A percentile compares a stretch with the other conserved stretches of the same genome.
These are phyloP conservation scores for Enteromius afrohamiltoni DNA, from an alignment of 2,797 vertebrate species.

Conservation along the genomic window DNA sequence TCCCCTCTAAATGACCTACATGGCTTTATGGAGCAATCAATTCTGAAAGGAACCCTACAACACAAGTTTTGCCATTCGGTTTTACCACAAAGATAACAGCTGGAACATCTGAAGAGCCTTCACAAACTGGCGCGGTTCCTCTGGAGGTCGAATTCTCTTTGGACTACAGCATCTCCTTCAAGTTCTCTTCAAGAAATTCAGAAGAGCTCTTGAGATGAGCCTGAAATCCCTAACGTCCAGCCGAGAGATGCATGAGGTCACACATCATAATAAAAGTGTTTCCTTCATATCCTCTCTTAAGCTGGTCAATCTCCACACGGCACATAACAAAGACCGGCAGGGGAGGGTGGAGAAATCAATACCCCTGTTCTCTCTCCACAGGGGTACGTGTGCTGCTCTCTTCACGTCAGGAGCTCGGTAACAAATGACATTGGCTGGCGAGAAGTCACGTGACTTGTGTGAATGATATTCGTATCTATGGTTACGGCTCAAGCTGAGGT, in stretches of 20 bases:
- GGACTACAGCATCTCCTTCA: background rate
- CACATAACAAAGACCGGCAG: conserved; percentile 46
- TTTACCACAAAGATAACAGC: background rate
- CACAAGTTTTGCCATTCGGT: background rate
- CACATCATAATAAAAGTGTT: conserved; percentile 57
- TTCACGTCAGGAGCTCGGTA: background rate
- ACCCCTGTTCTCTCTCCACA: conserved; percentile 25
- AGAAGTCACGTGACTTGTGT: conserved; percentile 9
- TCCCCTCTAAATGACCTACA: conserved; percentile 65
- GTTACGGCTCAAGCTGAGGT: conserved; percentile 23
- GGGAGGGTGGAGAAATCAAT: conserved; percentile 40
- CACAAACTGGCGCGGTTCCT: background rate
- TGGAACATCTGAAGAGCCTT: background rate
- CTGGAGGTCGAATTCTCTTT: background rate
- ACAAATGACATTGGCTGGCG: background rate
- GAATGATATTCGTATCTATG: conserved; percentile 20
- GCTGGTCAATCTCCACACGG: conserved; percentile 36
- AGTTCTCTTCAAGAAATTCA: conserved; percentile 9
- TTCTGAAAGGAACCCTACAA: conserved; percentile 48
- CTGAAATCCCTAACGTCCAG: conserved; percentile 43
- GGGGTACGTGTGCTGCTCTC: conserved; percentile 12
- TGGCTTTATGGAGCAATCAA: conserved; percentile 62
- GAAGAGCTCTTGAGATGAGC: conserved; percentile 1
- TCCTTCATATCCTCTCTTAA: conserved; percentile 59
- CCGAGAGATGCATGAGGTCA: conserved; percentile 25